Evolutionary conservation across 1,140 invertebrate species (phyloP), one percentile per base, ranked within the genome.

Genomic region (Drosophila kepulauana): DNA sequence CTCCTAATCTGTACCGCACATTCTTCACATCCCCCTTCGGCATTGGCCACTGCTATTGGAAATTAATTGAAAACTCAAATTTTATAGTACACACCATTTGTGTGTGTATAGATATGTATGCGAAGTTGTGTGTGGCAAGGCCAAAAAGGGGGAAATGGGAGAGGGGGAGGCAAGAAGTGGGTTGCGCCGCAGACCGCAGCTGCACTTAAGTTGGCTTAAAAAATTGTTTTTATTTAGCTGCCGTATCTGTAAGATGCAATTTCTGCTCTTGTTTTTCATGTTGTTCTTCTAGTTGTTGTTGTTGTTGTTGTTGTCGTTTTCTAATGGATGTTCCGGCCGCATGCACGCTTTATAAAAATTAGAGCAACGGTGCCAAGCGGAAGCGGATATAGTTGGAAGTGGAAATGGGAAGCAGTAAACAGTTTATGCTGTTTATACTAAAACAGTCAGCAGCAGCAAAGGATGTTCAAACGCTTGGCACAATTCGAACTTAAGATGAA

Each of bases 61-160:
- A 88, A 88, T 88, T 88, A 88, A 88, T 88, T 88, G 81, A 84
- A 89, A 88, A 88, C 80, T 89, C 76, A 74, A 72, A 81, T 81
- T 84, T 78, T 74, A 78, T 84, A 84, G 77, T 70, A 75, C 52
- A 56, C 30, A 64, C 35, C 10, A 58, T 58, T 58, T 43, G 20
- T 45, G 28, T 28, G 15, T 20, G 56, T 33, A 58, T 58, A 58
- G 35, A 65, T 15, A 41, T 52, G 25, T 48, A 49, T 35, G 45
- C 20, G 30, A 33, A 13, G 30, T 62, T 52, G 46, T 54, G 11
- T 38, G 16, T 25, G 11, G 61, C 10, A 35, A 16, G 25, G 28
- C 7, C 10, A 1, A 28, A 7, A 2, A 5, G 28, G n/a, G 25
- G 25, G 43, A 15, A 38, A 20, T 1, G 5, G 16, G 10, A 7